Conservation (phyloP, 2,113 vertebrate species). For the Trochalopteron elliotii region DNA sequence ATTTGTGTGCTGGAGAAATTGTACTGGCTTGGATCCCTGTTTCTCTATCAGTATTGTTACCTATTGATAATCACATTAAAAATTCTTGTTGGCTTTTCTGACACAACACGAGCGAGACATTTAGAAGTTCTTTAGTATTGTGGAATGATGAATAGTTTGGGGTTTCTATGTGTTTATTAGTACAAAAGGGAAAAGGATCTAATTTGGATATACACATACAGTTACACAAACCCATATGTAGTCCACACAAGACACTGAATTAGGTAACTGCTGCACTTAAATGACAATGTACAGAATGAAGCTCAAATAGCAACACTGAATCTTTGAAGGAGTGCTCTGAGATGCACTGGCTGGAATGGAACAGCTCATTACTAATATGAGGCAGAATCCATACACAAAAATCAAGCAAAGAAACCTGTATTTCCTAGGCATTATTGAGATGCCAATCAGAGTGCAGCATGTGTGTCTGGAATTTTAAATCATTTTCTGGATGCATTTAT, state of each 20-base stretch:
- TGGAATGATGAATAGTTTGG: background rate
- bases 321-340: background rate
- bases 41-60: background rate
- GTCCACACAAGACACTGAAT: background rate
- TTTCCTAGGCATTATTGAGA: background rate
- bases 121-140: background rate
- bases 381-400: background rate
- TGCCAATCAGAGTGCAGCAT: background rate
- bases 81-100: background rate
- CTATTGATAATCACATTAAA: background rate
- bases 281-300: background rate
- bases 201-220: background rate
- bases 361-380: background rate
- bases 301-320: background rate
- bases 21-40: background rate
- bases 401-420: background rate
- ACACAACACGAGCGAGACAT: accelerated
- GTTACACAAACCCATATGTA: background rate
- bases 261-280: background rate
- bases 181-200: background rate
- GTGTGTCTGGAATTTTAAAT: background rate
- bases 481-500: background rate
- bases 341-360: background rate
- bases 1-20: background rate
- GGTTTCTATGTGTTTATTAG: background rate